Evolutionary conservation across 2,888 invertebrate genomes (phyloP).

Genomic region (Drosophila rubida): DNA sequence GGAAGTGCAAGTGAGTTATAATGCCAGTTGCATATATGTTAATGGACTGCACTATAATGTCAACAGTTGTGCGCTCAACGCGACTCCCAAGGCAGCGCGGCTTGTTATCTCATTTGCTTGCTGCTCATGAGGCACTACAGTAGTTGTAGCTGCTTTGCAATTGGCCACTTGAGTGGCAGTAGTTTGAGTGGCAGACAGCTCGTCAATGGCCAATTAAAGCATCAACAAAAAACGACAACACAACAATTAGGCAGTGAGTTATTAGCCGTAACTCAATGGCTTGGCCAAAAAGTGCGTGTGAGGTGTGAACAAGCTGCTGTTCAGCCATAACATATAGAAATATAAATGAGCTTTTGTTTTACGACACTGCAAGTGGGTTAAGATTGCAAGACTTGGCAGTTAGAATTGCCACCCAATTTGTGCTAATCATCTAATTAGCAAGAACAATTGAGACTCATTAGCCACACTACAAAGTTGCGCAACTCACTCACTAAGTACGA

Average conservation of each 20-base stretch:
- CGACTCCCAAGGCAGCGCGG: too few relatives aligned
- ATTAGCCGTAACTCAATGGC: neutral
- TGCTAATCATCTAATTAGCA: neutral
- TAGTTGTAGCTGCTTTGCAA: neutral
- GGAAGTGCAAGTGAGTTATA: constrained; percentile 62
- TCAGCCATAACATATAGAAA: neutral
- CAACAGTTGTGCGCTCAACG: too few relatives aligned
- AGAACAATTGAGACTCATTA: neutral
- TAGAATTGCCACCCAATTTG: too few relatives aligned
- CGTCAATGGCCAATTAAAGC: constrained; percentile 15
- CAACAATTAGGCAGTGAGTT: constrained; percentile 3
- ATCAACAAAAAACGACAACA: constrained; percentile 12
- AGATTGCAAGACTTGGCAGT: too few relatives aligned
- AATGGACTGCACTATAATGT: constrained; percentile 53
- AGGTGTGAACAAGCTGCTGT: neutral
- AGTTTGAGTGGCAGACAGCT: neutral
- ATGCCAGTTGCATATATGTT: constrained; percentile 37
- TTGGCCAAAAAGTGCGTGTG: neutral
- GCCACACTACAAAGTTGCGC: neutral
- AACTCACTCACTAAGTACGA: neutral
- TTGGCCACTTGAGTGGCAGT: neutral
- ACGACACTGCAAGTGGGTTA: too few relatives aligned
- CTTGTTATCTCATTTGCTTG: constrained; percentile 3
- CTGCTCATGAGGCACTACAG: neutral
- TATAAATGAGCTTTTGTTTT: too few relatives aligned